Evolutionary conservation across 2,113 vertebrate species (phyloP), one percentile per base, ranked within the genome.

Genomic region (Carettochelys insculpta): DNA sequence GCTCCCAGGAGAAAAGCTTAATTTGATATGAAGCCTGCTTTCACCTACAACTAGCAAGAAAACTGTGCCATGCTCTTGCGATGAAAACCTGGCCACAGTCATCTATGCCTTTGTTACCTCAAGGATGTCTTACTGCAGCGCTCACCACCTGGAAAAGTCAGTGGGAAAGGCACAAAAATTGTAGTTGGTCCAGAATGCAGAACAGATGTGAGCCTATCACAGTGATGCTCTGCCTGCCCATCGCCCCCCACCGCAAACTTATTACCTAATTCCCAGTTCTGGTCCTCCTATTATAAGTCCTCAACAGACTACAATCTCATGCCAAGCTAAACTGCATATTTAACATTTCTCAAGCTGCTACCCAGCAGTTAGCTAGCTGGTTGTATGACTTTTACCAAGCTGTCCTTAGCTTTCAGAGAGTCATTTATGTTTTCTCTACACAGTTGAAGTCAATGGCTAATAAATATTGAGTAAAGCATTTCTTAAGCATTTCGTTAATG

Each of bases 1-100:
- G 89, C 91, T 92, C 90, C 86, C 85, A 20, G 65, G 88, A 92
- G 92, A 89, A 84, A 81, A 82, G 80, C 41, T 47, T n/a, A 52
- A 16, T 41, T 3, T 5, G 88, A 87, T 6, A 34, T 53, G 13
- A 52, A 91, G 90, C 51, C 24, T 47, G 83, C 6, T 27, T n/a
- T 53, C 10, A 52, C 58, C 77, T 79, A 65, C 68, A 45, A 31
- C 1, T 22, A 41, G 47, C 8, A 56, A 48, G 25, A 54, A 86
- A 81, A 58, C 5, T 31, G 84, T 27, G 41, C 41, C 24, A 27
- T 25, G 12, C 24, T 27, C 22, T 29, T 3, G 38, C 80, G 22
- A 85, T 61, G 85, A 82, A 77, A 51, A 50, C 73, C 27, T 29
- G 50, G 77, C 34, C n/a, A 50, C 84, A 87, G 3, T 27, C 77